Evolutionary conservation across 2,113 vertebrate genomes (phyloP), one percentile per base, ranked within the genome.

Genomic region (Etheostoma cragini): DNA sequence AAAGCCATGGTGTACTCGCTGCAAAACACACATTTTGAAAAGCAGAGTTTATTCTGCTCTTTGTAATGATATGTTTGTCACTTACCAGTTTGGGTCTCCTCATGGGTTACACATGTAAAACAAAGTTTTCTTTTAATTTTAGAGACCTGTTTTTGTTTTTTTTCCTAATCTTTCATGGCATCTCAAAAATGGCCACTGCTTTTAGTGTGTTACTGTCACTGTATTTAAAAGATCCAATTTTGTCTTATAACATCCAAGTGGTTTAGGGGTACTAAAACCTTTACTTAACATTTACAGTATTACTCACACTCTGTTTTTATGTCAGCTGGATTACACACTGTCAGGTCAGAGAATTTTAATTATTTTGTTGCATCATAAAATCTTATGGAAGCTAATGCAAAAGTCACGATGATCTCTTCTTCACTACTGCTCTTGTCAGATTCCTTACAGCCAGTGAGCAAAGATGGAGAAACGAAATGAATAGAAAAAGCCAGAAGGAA

Each of bases 311-410:
- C 85, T 80, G 22, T 35, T 75, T 75, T 69, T 42, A 71, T 78
- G 70, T 13, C 53, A 66, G 69, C 60, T 56, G 50, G 83, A 91
- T 89, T 81, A 80, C 57, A 62, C 52, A 66, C 69, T 58, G 74
- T 57, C 72, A 57, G 38, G 56, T 77, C 77, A 64, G 56, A 90
- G 52, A 80, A 61, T 85, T 67, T 87, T 84, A 73, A 83, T 83
- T 73, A 78, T 91, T 88, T 90, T 85, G 80, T 91, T 81, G 79
- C 81, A 24, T 76, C 73, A 76, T 92, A 88, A 94, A 92, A 87
- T 81, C 72, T 89, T 76, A 90, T 19, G 58, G 86, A 77, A 78
- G 68, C 83, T 80, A 80, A 84, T 79, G 54, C 24, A 84, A 94
- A 87, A 84, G 72, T 83, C 73, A 67, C 75, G 62, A 90, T 85